A percentile compares a stretch with the other conserved stretches of the same genome.
phyloP scores from a whole-genome alignment of 2,113 vertebrate species.

The Poeciliopsis turrubarensis region DNA sequence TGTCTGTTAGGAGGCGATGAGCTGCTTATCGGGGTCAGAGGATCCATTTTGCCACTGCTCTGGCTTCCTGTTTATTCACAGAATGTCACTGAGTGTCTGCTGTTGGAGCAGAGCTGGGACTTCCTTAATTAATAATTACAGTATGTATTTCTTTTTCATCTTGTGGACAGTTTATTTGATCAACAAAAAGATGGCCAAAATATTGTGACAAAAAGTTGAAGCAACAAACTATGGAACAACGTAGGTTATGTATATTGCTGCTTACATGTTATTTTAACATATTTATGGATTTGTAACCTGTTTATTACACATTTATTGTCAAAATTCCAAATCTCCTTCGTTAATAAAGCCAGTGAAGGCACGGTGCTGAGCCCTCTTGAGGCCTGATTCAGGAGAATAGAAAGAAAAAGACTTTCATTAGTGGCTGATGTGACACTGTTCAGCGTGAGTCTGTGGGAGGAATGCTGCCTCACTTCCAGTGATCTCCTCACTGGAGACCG shows the following conservation, averaged over 20 bases:
- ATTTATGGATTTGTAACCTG: background rate
- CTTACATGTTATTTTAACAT: background rate
- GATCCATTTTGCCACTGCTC: background rate
- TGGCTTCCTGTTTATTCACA: background rate
- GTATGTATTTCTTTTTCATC: background rate
- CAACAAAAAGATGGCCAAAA: background rate
- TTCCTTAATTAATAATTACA: background rate
- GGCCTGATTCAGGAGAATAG: slow-evolving; percentile 5
- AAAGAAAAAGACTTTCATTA: slow-evolving; percentile 51
- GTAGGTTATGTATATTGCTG: background rate
- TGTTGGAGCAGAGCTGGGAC: background rate
- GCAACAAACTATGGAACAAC: background rate
- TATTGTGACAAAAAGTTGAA: background rate
- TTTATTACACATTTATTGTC: background rate
- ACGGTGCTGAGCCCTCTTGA: background rate
- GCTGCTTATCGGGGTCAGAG: slow-evolving; percentile 4
- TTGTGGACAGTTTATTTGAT: background rate
- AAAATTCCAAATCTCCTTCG: slow-evolving; percentile 17
- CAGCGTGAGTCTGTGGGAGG: slow-evolving; percentile 51
- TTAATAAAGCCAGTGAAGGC: slow-evolving; percentile 23
- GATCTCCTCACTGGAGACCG: slow-evolving; percentile 47
- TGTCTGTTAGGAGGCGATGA: background rate
- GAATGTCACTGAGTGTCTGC: background rate
- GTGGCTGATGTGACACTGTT: slow-evolving; percentile 38
- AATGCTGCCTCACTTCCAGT: slow-evolving; percentile 40